Evolutionary conservation across 2,797 vertebrate genomes (phyloP), one percentile per base, ranked within the genome.

Genomic region (Rhyacichthys aspro): DNA sequence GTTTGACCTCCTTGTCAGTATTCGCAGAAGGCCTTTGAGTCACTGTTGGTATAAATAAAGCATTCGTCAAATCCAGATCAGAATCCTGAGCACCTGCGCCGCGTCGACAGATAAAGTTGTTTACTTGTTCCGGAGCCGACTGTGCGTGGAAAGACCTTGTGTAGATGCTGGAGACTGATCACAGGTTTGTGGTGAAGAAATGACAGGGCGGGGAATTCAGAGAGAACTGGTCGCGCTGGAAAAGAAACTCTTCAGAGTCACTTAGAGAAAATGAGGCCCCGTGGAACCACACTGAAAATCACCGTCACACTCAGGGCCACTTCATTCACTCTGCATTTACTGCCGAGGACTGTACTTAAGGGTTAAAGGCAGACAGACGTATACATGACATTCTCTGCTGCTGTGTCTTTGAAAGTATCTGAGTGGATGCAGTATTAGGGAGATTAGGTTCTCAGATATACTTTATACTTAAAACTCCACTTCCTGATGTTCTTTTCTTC

Each of bases 131-230:
- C 50, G 45, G 81, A 64, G 50, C 58, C 64, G 63, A 60, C 70
- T 64, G 49, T 52, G 59, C 66, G 63, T 77, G 64, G 67, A 80
- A 79, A 78, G 71, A 69, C 61, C 61, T 82, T 56, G 68, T 48
- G 55, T 76, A n/a, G 78, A 67, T 67, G 79, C 72, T 54, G 64
- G 2, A 18, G 63, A 55, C 41, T 84, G 79, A 84, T 85, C 76
- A 79, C 66, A 79, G 81, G 72, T 74, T 86, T 67, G 66, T 64
- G 73, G 77, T 81, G 73, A 73, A 53, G 55, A 83, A 88, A 88
- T 86, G 68, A 86, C 75, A 82, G 81, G 73, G 81, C 79, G 59
- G 74, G 61, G 70, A 42, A 53, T 56, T 74, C 59, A 52, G 67
- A 42, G 74, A 70, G 55, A 76, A 67, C 59, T 67, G 70, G 47